Percentiles rank a stretch among this genome's conserved stretches.
Conservation (phyloP, 2,113 vertebrate species). For the Mesitornis unicolor region DNA sequence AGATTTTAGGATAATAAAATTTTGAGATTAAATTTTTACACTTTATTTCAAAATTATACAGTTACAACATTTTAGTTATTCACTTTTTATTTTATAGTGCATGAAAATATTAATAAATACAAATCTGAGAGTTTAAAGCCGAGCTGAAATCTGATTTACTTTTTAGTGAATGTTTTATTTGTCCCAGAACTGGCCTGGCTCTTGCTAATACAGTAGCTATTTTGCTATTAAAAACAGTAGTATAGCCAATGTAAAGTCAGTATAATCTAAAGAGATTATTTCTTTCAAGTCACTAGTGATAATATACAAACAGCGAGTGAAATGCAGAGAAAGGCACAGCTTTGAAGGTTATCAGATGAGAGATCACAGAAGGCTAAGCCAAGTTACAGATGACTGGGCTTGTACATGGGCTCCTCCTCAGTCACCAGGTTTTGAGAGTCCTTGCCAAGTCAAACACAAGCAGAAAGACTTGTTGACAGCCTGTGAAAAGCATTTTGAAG, state of each 20-base stretch:
- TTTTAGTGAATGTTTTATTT: not conserved
- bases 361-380: not conserved
- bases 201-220: not conserved
- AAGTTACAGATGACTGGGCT: conserved; percentile 1
- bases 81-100: not conserved
- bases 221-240: not conserved
- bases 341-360: conserved; percentile 20
- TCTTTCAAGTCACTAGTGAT: not conserved
- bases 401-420: not conserved
- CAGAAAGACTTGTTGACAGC: conserved; percentile 11
- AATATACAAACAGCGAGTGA: not conserved
- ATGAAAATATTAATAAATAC: not conserved
- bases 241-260: not conserved
- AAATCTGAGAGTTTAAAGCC: not conserved
- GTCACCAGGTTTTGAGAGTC: not conserved
- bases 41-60: not conserved
- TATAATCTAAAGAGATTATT: not conserved
- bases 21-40: not conserved
- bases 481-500: not conserved
- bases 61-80: not conserved
- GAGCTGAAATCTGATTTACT: not conserved
- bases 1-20: not conserved
- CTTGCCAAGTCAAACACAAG: conserved; percentile 46
- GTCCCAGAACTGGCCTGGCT: not conserved
- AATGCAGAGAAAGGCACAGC: not conserved